Conservation (phyloP, 2,113 vertebrate genomes). For the Strix aluco region DNA sequence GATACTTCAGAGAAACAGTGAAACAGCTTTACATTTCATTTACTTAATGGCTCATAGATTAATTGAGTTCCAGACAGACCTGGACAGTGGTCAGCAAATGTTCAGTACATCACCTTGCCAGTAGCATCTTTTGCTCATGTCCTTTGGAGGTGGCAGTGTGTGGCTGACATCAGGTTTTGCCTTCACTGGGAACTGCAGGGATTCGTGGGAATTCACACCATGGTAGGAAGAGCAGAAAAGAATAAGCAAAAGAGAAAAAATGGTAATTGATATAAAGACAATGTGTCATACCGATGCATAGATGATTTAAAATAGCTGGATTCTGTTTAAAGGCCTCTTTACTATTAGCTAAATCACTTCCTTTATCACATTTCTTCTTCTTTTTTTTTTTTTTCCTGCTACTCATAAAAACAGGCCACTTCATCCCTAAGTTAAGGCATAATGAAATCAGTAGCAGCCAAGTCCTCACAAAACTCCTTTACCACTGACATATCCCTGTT, state of each 20-base stretch:
- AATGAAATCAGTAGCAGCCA: not conserved
- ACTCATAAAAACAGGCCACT: not conserved
- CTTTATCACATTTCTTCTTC: not conserved
- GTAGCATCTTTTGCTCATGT: not conserved
- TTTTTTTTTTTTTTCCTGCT: not conserved
- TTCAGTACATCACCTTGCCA: not conserved
- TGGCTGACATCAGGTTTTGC: not conserved
- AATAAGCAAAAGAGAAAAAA: not conserved
- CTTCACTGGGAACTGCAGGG: not conserved
- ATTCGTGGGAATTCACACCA: not conserved
- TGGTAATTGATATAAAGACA: not conserved
- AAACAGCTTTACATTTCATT: conserved; percentile 65
- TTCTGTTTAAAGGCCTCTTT: not conserved
- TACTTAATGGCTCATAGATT: conserved; percentile 67
- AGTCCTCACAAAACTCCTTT: not conserved
- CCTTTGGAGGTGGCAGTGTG: not conserved
- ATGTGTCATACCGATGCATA: not conserved
- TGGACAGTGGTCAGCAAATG: conserved; percentile 27
- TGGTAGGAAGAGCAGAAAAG: not conserved
- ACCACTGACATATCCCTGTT: not conserved
- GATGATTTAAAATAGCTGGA: not conserved
- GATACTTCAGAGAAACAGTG: conserved; percentile 54
- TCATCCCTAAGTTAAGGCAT: not conserved
- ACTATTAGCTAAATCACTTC: not conserved
- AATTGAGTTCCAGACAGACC: conserved; percentile 44